A percentile compares a stretch with the other conserved stretches of the same genome.
Evolutionary conservation across 1,140 invertebrate species (phyloP).

Genomic region (Camponotus floridanus): DNA sequence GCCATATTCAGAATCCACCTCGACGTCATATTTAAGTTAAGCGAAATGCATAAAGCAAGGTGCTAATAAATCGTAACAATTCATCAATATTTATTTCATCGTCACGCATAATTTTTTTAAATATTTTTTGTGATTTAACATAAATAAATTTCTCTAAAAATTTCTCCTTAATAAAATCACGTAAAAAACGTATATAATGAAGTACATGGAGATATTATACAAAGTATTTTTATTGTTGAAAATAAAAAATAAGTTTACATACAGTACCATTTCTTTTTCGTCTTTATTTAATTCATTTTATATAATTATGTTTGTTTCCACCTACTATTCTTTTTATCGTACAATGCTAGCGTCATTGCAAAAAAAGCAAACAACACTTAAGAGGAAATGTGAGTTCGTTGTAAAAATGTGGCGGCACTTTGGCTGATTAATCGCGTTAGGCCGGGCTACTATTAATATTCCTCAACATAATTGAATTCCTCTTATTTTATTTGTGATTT

Average conservation of each 20-base stretch:
- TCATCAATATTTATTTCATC: too few species aligned
- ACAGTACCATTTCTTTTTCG: background rate
- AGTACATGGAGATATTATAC: background rate
- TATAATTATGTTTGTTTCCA: background rate
- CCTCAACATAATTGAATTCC: slow-evolving; percentile 49
- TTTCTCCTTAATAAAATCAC: background rate
- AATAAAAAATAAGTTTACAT: background rate
- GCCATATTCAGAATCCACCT: background rate
- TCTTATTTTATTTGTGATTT: slow-evolving; percentile 19
- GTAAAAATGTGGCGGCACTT: background rate
- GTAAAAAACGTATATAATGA: background rate
- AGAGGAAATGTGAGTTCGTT: slow-evolving; percentile 1
- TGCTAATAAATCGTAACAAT: too few species aligned
- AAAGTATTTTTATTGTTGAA: background rate
- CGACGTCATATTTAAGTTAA: background rate
- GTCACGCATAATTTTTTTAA: background rate
- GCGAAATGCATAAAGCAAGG: background rate
- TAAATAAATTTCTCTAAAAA: background rate
- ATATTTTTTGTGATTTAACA: background rate
- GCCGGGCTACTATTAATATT: slow-evolving; percentile 48
- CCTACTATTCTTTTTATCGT: background rate
- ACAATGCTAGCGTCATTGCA: background rate
- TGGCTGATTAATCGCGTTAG: slow-evolving; percentile 27
- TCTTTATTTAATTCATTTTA: background rate
- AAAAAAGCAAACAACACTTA: slow-evolving; percentile 10